Base-by-base conservation (phyloP, 2,888 invertebrate genomes). In the Coronaproctus castanopsis region DNA sequence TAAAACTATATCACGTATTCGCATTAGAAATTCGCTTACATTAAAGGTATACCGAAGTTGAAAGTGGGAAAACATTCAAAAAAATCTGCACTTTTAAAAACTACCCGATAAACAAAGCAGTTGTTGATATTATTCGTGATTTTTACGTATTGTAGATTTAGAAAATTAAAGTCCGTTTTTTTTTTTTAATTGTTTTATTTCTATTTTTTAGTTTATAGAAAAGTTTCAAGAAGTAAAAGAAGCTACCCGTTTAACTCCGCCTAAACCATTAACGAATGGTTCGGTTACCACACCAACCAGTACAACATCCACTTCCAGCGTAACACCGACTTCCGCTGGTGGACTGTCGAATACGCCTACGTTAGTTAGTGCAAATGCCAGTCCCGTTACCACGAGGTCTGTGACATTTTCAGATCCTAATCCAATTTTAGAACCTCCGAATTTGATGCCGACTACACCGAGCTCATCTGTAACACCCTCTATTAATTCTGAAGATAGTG, bases 221-320 rank as follows among this genome's bases (percentile, higher is more conserved):
- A 95, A 96, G 74, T 96, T 96, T 74, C 91, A 93, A 77, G 95
- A 96, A 73, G 92, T 96, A 23, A 95, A 95, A 72, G 95, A 95
- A 72, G 87, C 93, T 51, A 93, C 93, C 18, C 83, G 85, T 68
- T 77, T 78, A 69, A 81, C 83, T 59, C 79, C 79, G 65, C 77
- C 78, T 60, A 83, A 82, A 70, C 77, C 78, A 19, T 74, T 78
- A 23, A 75, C 77, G 24, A 80, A 80, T 69, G 80, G 76, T 21
- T 73, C 63, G 63, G 71, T 54, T 75, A 76, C 68, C 79, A 80
- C 60, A 79, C 59, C 80, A 22, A 20, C 50, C 3, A 52, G 55
- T 5, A 22, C 48, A 18, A 22, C 18, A 18, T 22, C 22, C 21
- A 50, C 58, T 3, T 53, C 18, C n/a, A 58, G 22, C 20, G 21